Conservation (phyloP, 2,797 vertebrate genomes). For the Etheostoma nigrum region DNA sequence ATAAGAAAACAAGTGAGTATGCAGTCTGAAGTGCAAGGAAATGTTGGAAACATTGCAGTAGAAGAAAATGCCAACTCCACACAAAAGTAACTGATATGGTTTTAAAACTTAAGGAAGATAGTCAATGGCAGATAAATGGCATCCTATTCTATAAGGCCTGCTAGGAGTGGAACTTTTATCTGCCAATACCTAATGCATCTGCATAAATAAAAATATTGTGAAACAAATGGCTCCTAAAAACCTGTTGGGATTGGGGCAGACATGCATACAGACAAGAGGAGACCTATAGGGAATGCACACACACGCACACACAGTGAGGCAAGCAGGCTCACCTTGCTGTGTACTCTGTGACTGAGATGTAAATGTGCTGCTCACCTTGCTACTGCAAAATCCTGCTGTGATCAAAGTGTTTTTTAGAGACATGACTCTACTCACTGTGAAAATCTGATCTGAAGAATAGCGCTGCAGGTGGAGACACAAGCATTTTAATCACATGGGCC, state of each 20-base stretch:
- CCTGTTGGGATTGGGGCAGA: slow-evolving; percentile 14
- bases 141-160: background rate
- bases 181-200: background rate
- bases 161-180: slow-evolving; percentile 6
- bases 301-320: background rate
- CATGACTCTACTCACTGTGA: slow-evolving; percentile 48
- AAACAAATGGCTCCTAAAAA: slow-evolving; percentile 15
- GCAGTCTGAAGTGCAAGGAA: slow-evolving; percentile 26
- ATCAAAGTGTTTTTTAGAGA: slow-evolving; percentile 71
- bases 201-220: background rate
- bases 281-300: no score
- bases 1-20: slow-evolving; percentile 36
- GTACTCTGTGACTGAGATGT: slow-evolving; percentile 69
- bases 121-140: background rate
- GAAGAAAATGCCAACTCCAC: slow-evolving; percentile 29
- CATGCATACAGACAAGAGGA: background rate
- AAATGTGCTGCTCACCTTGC: slow-evolving; percentile 67
- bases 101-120: slow-evolving; percentile 1
- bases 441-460: slow-evolving; percentile 56
- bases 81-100: slow-evolving; percentile 28
- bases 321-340: slow-evolving; percentile 60
- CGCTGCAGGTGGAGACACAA: slow-evolving; percentile 50
- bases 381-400: slow-evolving; percentile 57
- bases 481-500: slow-evolving; percentile 64
- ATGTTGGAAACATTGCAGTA: slow-evolving; percentile 24